Evolutionary conservation across 2,888 invertebrate genomes (phyloP).

Genomic region (Mycogona germanica): DNA sequence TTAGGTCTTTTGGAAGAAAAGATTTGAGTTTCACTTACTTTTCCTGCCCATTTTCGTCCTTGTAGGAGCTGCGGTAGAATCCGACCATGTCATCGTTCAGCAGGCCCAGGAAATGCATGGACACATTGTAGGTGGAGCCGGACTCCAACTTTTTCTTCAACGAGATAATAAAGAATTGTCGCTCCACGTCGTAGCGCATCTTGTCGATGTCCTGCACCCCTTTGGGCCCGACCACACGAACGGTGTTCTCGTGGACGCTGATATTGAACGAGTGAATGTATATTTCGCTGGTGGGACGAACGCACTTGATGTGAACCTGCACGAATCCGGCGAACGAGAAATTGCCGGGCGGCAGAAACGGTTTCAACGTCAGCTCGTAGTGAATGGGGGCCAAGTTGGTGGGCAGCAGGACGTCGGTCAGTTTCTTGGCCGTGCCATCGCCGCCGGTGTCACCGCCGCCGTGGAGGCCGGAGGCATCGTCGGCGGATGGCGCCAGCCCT

Average conservation of each 20-base stretch:
- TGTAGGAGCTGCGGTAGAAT: constrained; percentile 71
- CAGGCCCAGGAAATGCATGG: constrained; percentile 55
- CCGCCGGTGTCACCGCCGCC: too few species aligned
- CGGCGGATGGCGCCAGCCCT: not conserved
- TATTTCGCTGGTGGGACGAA: constrained; percentile 49
- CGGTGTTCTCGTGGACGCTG: constrained; percentile 45
- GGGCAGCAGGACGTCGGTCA: constrained; percentile 44
- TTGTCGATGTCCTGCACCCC: constrained; percentile 3
- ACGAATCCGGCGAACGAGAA: constrained; percentile 61
- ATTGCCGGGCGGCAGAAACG: constrained; percentile 46
- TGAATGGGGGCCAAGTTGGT: constrained; percentile 50
- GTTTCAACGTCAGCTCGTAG: constrained; percentile 56
- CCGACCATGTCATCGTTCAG: constrained; percentile 64
- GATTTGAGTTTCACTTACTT: too few species aligned
- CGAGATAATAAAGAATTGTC: constrained; percentile 12
- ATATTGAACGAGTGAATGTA: constrained; percentile 63
- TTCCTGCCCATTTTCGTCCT: constrained; percentile 48
- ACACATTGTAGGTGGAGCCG: constrained; percentile 50
- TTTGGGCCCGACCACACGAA: constrained; percentile 28
- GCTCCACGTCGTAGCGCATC: constrained; percentile 1
- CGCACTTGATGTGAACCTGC: constrained; percentile 43
- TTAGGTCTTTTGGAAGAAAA: too few species aligned
- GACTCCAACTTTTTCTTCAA: constrained; percentile 24
- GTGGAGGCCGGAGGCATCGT: not conserved
- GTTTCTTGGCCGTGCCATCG: not conserved